Base-by-base conservation (phyloP, 2,888 invertebrate species). In the Nomada fucata region DNA sequence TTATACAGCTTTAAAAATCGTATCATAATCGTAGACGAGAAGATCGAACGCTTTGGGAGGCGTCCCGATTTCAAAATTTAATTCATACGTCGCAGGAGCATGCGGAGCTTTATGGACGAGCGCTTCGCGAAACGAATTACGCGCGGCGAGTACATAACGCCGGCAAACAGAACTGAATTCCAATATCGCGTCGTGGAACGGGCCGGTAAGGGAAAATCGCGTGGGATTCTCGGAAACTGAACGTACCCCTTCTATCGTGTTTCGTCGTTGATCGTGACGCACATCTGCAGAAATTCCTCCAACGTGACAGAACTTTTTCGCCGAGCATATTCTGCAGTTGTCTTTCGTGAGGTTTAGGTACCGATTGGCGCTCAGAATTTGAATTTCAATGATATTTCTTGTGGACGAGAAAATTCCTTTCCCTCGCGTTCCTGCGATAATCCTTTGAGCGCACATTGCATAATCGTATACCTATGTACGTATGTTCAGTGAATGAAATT, bases 101-200 rank as follows among this genome's bases (percentile, higher is more conserved):
- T 72, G 76, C 65, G 71, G 70, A 63, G 61, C 60, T 68, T 79
- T 70, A 64, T 57, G 77, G 50, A 67, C 42, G 76, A 73, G 44
- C 47, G 68, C 59, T 18, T 57, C 20, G 70, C 65, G 76, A 87
- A 89, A 87, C 88, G 86, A 89, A 90, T 89, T 88, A 89, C 85
- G 76, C 80, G 80, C 73, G 63, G 80, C 74, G 70, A 82, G 76
- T 85, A 81, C 74, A 81, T 83, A 84, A 82, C 83, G 77, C 77
- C 67, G 73, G 82, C 85, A 87, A 88, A 89, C 86, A 87, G 81
- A 86, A 79, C 81, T 76, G 86, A 88, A 89, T 90, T 84, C 83
- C 89, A 83, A 89, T 89, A 87, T 85, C 74, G 79, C 68, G 73
- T 50, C 79, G 70, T 59, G 63, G 53, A 74, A 78, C 50, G 26